Evolutionary conservation across 1,140 invertebrate genomes (phyloP), one percentile per base, ranked within the genome.

Genomic region (Tetranychus cinnabarinus): DNA sequence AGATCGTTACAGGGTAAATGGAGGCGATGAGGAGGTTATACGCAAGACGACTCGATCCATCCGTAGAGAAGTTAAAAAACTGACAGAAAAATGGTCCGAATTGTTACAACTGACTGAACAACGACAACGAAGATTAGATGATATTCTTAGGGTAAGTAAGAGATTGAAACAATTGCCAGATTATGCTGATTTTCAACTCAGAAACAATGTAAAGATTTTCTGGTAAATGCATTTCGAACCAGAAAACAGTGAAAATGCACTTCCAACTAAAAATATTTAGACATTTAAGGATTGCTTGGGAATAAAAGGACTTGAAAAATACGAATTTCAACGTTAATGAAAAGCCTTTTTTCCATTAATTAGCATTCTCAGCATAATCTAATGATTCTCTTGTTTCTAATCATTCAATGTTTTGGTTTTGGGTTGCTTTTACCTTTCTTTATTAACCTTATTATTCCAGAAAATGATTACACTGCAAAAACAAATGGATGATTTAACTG

Each of bases 11-110:
- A 23, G 23, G 23, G 23, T 23, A 23, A 23, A 23, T 23, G 23
- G 23, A 23, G 23, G 23, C 23, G 23, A 23, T 23, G 23, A 23
- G 23, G 23, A 23, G 2, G 55, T 13, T 2, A 84, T 84, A 13
- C 78, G 85, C 45, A 87, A 93, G 74, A 76, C 95, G 69, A 87
- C 87, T 42, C 78, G 85, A 67, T 86, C 86, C 70, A 87, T 97
- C 68, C 78, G 86, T 50, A 77, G 88, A 61, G 90, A 96, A 77
- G 83, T 93, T 58, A 84, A 82, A 68, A 91, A 91, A 76, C 77
- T 90, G 66, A 87, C 86, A 42, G 87, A 92, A 72, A 87, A 89
- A 75, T 96, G 90, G 90, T 88, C 91, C 73, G 78, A 81, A 62
- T 78, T 91, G 62, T 82, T 89, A 67, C 83, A 88, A 72, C 79